Percentiles rank a stretch among this genome's conserved stretches.
Conservation (phyloP, 2,888 invertebrate species). For the Hypolimnas misippus region DNA sequence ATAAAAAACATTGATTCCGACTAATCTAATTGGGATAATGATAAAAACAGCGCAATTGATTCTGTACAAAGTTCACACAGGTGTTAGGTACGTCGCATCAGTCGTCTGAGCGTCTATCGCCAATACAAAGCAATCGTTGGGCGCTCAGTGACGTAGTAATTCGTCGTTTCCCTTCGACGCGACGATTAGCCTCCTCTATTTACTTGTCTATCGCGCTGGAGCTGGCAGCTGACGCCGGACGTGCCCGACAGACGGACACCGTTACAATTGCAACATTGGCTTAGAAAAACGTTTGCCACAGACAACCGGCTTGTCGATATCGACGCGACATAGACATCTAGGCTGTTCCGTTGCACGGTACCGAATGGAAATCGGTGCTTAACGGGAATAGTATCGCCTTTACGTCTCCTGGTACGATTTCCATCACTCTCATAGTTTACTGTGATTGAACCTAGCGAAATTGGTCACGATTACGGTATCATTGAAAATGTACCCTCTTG, state of each 20-base stretch:
- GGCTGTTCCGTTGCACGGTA: constrained; percentile 55
- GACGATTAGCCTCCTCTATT: constrained; percentile 82
- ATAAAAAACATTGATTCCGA: no score
- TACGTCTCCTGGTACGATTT: constrained; percentile 26
- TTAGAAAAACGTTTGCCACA: constrained; percentile 81
- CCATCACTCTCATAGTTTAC: constrained; percentile 12
- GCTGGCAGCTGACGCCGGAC: constrained; percentile 79
- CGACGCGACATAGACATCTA: constrained; percentile 59
- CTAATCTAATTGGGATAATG: constrained; percentile 16
- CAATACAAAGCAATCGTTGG: constrained; percentile 79
- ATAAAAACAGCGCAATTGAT: constrained; percentile 18
- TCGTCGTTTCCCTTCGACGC: constrained; percentile 80
- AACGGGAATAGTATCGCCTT: constrained; percentile 56
- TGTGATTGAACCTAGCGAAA: constrained; percentile 19
- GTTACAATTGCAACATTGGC: constrained; percentile 79
- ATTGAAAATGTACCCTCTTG: background rate
- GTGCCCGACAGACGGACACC: constrained; percentile 76
- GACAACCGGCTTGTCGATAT: constrained; percentile 61
- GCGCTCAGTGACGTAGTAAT: constrained; percentile 78
- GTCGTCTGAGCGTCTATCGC: constrained; percentile 62
- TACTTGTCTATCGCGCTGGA: constrained; percentile 78
- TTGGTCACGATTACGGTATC: background rate
- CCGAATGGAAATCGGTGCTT: constrained; percentile 40
- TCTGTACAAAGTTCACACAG: constrained; percentile 51
- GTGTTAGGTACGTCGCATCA: constrained; percentile 53